Conservation (phyloP, 2,113 vertebrate species). For the Lipophrys pholis region DNA sequence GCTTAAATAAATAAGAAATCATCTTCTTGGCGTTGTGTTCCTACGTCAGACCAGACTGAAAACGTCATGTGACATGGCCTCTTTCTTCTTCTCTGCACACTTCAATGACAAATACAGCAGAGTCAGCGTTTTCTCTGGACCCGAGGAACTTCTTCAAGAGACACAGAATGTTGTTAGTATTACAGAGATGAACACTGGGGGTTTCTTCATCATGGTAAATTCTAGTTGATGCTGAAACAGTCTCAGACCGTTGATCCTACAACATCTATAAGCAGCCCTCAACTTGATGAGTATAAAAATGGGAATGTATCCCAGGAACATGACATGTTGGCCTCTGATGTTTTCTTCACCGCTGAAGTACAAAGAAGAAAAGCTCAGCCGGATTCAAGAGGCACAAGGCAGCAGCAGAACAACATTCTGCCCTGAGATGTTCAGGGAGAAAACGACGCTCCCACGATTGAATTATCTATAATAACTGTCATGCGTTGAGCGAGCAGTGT, state of each 20-base stretch:
- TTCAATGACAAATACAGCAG: background rate
- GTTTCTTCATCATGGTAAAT: background rate
- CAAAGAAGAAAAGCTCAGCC: constrained; percentile 37
- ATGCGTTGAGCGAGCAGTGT: constrained; percentile 66
- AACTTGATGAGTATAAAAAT: too few relatives aligned
- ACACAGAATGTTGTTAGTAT: background rate
- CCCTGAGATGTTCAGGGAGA: constrained; percentile 31
- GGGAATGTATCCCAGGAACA: too few relatives aligned
- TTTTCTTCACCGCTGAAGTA: constrained; percentile 1
- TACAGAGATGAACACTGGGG: background rate
- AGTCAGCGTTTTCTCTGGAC: background rate
- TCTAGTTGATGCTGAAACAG: background rate
- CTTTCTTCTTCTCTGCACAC: background rate
- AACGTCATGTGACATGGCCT: constrained; percentile 27
- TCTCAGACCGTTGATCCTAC: too few relatives aligned
- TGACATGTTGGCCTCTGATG: background rate
- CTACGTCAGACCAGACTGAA: constrained; percentile 1
- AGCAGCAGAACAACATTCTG: constrained; percentile 48
- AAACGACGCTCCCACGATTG: constrained; percentile 56
- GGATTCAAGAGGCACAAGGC: constrained; percentile 1
- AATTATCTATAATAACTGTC: constrained; percentile 79
- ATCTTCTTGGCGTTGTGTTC: background rate
- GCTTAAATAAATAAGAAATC: constrained; percentile 12
- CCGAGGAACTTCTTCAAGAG: background rate
- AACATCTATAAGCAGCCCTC: too few relatives aligned